A percentile compares a stretch with the other conserved stretches of the same genome.
Evolutionary conservation across 2,797 vertebrate species (phyloP).

Genomic region (Pipistrellus pipistrellus): DNA sequence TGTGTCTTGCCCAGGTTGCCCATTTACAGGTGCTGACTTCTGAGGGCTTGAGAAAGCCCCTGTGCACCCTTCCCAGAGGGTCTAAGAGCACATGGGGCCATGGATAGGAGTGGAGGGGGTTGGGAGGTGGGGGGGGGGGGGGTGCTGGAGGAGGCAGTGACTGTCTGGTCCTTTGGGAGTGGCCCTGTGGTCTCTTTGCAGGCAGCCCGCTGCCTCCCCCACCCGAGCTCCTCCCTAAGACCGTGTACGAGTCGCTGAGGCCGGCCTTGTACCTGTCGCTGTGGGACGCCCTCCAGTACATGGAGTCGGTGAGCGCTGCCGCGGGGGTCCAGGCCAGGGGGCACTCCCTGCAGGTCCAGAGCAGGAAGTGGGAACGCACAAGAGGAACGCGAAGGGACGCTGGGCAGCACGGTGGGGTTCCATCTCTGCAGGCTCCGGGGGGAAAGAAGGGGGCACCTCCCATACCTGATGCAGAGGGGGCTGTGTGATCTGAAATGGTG

Average conservation of each 20-base stretch:
- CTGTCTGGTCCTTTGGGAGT: neutral
- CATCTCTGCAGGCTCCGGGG: neutral
- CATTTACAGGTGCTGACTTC: neutral
- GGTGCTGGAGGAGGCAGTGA: no score
- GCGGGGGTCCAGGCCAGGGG: neutral
- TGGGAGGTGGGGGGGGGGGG: no score
- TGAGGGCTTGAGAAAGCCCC: neutral
- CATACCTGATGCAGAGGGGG: neutral
- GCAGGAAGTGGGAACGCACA: neutral
- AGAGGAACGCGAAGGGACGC: neutral
- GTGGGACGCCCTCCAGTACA: slow-evolving; percentile 93
- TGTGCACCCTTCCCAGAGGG: neutral
- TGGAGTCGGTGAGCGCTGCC: slow-evolving; percentile 88
- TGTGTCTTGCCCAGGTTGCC: no score
- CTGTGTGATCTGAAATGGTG: no score
- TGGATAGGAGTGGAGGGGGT: neutral
- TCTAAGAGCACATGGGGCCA: neutral
- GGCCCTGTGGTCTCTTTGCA: slow-evolving; percentile 71
- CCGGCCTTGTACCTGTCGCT: slow-evolving; percentile 93
- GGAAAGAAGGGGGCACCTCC: neutral
- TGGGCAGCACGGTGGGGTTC: neutral
- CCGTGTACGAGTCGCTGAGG: slow-evolving; percentile 90
- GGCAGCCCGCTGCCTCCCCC: slow-evolving; percentile 89
- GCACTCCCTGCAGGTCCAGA: neutral
- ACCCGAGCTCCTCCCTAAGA: slow-evolving; percentile 90